Percentiles rank a stretch among this genome's conserved stretches.
Conservation (phyloP, 2,888 invertebrate genomes). For the Sphaeridia pumilis region DNA sequence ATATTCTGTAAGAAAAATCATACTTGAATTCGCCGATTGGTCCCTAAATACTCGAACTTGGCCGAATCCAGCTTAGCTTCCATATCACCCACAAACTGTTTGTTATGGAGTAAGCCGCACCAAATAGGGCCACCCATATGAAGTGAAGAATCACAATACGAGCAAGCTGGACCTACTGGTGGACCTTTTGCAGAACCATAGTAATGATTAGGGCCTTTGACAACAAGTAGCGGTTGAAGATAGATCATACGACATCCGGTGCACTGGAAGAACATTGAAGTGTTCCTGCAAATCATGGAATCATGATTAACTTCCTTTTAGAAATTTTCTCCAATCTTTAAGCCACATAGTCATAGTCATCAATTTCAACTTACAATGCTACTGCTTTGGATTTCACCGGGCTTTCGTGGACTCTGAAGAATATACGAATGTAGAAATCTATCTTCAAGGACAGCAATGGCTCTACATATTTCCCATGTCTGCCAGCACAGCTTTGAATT, state of each 20-base stretch:
- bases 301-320: background rate
- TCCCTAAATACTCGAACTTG: slow-evolving; percentile 48
- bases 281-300: slow-evolving; percentile 50
- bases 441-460: slow-evolving; percentile 83
- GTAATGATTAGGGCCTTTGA: slow-evolving; percentile 51
- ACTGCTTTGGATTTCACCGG: slow-evolving; percentile 74
- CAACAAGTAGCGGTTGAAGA: slow-evolving; percentile 61
- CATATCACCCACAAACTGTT: slow-evolving; percentile 59
- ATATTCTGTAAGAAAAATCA: background rate
- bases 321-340: slow-evolving; percentile 9
- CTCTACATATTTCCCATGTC: slow-evolving; percentile 82
- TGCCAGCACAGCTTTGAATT: slow-evolving; percentile 82
- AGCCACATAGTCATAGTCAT: slow-evolving; percentile 3
- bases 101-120: slow-evolving; percentile 73
- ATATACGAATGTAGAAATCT: slow-evolving; percentile 93
- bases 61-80: slow-evolving; percentile 40
- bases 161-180: slow-evolving; percentile 53
- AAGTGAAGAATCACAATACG: slow-evolving; percentile 56
- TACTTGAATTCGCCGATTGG: slow-evolving; percentile 55
- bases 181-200: slow-evolving; percentile 59
- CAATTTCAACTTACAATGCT: slow-evolving; percentile 52
- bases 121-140: slow-evolving; percentile 91
- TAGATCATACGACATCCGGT: slow-evolving; percentile 72
- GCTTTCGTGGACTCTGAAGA: slow-evolving; percentile 70
- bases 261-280: slow-evolving; percentile 80